These are phyloP conservation scores for Abscondita cerata DNA, from an alignment of 2,888 invertebrate genomes.

Conservation along the genomic window DNA sequence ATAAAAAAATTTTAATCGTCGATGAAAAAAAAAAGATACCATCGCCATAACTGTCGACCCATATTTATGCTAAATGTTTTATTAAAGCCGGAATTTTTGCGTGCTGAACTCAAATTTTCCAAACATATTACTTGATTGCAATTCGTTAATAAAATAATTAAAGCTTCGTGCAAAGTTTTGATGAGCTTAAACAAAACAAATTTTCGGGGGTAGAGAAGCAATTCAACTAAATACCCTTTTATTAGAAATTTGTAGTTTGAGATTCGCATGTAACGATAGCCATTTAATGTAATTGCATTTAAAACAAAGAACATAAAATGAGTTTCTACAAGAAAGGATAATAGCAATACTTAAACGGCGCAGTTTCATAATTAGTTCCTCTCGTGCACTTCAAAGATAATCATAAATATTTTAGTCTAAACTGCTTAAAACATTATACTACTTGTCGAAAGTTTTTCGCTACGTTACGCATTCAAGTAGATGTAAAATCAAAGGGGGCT, in stretches of 20 bases:
- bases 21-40: not conserved
- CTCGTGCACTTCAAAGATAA: constrained; percentile 26
- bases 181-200: too few relatives aligned
- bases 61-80: constrained; percentile 3
- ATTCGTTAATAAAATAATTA: too few relatives aligned
- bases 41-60: not conserved
- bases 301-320: constrained; percentile 46
- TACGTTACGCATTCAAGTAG: too few relatives aligned
- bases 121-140: constrained; percentile 16
- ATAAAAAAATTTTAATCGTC: not conserved
- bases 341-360: constrained; percentile 29
- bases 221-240: constrained; percentile 41
- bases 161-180: too few relatives aligned
- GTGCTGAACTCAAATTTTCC: not conserved
- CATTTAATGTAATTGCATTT: constrained; percentile 52
- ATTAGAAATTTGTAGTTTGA: constrained; percentile 53
- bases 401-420: not conserved
- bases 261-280: constrained; percentile 53
- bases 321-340: constrained; percentile 36
- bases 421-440: too few relatives aligned
- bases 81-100: constrained; percentile 1
- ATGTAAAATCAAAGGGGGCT: too few relatives aligned
- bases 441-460: too few relatives aligned
- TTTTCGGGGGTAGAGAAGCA: constrained; percentile 26
- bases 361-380: constrained; percentile 34